These are phyloP conservation scores for mouse (Mus musculus) DNA, from an alignment of 2,113 vertebrate genomes.

Conservation along the genomic window GRCm39 chr16:50014501-50015000, in stretches of 20 bases:
- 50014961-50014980: constrained; percentile 91
- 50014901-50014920: constrained; percentile 86
- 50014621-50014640: constrained; percentile 81
- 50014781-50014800: constrained; percentile 83
- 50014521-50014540: constrained; percentile 79
- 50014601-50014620: constrained; percentile 75
- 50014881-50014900: constrained; percentile 86
- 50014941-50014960: constrained; percentile 83
- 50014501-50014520: constrained; percentile 71
- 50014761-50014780: constrained; percentile 87
- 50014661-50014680: constrained; percentile 86
- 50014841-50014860: constrained; percentile 86
- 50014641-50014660: constrained; percentile 80
- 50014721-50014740: constrained; percentile 88
- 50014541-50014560: constrained; percentile 84
- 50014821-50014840: constrained; percentile 84
- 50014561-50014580: constrained; percentile 82
- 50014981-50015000: constrained; percentile 90
- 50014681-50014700: constrained; percentile 83
- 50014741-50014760: constrained; percentile 86
- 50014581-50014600: constrained; percentile 81
- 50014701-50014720: constrained; percentile 82
- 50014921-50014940: constrained; percentile 86
- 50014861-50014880: constrained; percentile 87
- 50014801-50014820: constrained; percentile 83